Percentiles rank a stretch among this genome's conserved stretches.
phyloP scores from a whole-genome alignment of 2,113 vertebrate species.

The Bothrops jararaca region DNA sequence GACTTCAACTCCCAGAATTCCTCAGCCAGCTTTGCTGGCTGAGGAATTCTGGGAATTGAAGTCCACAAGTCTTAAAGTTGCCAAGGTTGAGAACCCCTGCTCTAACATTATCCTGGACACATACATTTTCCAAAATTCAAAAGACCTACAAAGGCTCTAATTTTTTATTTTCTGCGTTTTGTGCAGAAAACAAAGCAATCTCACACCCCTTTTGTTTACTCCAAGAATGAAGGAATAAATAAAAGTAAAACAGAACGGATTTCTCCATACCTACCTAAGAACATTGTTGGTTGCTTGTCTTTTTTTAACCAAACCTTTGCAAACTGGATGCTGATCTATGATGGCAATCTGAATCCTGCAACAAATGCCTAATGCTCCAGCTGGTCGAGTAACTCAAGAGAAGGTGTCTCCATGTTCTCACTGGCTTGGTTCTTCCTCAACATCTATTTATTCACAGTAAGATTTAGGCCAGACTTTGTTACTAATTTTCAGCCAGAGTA shows the following conservation, averaged over 20 bases:
- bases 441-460: conserved; percentile 35
- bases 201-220: neutral
- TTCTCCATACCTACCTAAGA: fast-evolving
- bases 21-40: too few relatives aligned
- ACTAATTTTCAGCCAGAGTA: conserved; percentile 57
- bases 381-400: neutral
- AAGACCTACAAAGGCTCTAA: neutral
- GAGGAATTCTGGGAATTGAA: too few relatives aligned
- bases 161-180: neutral
- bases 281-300: neutral
- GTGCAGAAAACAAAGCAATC: neutral
- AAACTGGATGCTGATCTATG: conserved; percentile 5
- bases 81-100: too few relatives aligned
- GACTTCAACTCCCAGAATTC: too few relatives aligned
- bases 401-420: conserved; percentile 39
- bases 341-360: neutral
- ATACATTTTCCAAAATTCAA: neutral
- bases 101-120: neutral
- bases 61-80: too few relatives aligned
- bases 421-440: conserved; percentile 43
- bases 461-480: conserved; percentile 54
- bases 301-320: neutral
- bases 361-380: conserved; percentile 27
- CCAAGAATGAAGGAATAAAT: neutral
- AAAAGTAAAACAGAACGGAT: neutral